Base-by-base conservation (phyloP, 2,797 vertebrate species). In the Cacajao melanocephalus region DNA sequence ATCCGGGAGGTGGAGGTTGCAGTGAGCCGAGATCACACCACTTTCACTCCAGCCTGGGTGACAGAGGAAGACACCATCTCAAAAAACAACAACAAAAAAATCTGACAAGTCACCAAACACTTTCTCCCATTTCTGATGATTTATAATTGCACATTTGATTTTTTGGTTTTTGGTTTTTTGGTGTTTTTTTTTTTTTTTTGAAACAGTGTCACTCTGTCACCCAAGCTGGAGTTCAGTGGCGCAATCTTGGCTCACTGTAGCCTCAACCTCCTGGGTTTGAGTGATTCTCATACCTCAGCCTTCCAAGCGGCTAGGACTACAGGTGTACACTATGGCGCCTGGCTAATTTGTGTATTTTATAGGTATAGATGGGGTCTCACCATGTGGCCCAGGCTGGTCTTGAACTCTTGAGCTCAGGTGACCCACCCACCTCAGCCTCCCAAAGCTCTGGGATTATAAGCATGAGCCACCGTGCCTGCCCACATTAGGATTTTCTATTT, bases 401-500 rank as follows among this genome's bases (percentile, higher is more conserved):
- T 67, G 33, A 67, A 67, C 33, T n/a, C 33, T 67, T 67, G 61
- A 19, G 33, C 61, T 67, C 33, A 67, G 33, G 61, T 67, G 61
- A 67, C 30, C 26, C 61, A 67, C 15, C 30, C 30, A 17, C 61
- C 33, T 67, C 33, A 67, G 61, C 61, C 33, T 67, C 15, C 33
- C 30, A n/a, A n/a, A n/a, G 33, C 17, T 4, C 30, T 67, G 7
- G 61, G 15, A 67, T 67, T n/a, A 67, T 4, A 67, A 15, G 3
- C 61, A 17, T n/a, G 33, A 33, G 61, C 61, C 61, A 67, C 15
- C 61, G 4, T 33, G 33, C 61, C 61, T 67, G 61, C 30, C 33
- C 39, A 90, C 64, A 83, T 80, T 61, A 64, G 8, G 5, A 72
- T 76, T 89, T 93, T 72, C 89, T 52, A 41, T 92, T 83, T 94